A percentile compares a stretch with the other conserved stretches of the same genome.
Evolutionary conservation across 2,113 vertebrate species (phyloP).

Genomic region (Notothenia rossii): DNA sequence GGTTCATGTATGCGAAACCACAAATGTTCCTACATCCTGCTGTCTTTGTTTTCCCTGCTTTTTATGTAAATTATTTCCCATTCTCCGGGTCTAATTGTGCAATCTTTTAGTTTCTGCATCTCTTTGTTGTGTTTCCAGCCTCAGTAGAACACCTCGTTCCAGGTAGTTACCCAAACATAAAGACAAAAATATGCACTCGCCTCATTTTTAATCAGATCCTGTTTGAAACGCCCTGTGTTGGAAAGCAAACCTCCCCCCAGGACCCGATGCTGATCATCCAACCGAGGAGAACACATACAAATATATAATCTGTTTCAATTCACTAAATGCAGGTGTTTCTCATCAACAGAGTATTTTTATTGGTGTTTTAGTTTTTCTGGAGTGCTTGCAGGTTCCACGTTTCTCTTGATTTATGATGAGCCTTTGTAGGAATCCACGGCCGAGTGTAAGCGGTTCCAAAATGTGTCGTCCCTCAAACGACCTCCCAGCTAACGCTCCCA

Average conservation of each 20-base stretch:
- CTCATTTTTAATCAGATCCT: conserved; percentile 41
- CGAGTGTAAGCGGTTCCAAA: conserved; percentile 21
- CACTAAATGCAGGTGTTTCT: conserved; percentile 55
- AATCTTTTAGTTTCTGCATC: conserved; percentile 40
- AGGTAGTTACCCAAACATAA: conserved; percentile 43
- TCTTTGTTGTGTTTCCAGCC: conserved; percentile 41
- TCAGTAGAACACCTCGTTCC: conserved; percentile 10
- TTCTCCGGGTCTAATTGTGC: conserved; percentile 44
- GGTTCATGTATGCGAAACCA: conserved; percentile 31
- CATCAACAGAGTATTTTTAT: conserved; percentile 49
- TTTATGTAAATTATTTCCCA: conserved; percentile 17
- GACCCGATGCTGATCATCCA: conserved; percentile 20
- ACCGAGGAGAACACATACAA: conserved; percentile 12
- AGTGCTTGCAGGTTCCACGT: conserved; percentile 23
- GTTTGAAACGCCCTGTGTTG: conserved; percentile 39
- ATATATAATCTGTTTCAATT: conserved; percentile 39
- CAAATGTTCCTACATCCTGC: conserved; percentile 24
- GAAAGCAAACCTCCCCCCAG: conserved; percentile 29
- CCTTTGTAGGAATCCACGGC: conserved; percentile 36
- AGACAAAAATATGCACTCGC: conserved; percentile 28
- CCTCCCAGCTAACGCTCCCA: conserved; percentile 36
- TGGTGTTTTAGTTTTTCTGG: conserved; percentile 33
- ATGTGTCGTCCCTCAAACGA: conserved; percentile 21
- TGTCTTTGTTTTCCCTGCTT: conserved; percentile 26
- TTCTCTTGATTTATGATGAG: conserved; percentile 45